Evolutionary conservation across 1,140 invertebrate species (phyloP), one percentile per base, ranked within the genome.

Genomic region (Neuroterus valhalla): DNA sequence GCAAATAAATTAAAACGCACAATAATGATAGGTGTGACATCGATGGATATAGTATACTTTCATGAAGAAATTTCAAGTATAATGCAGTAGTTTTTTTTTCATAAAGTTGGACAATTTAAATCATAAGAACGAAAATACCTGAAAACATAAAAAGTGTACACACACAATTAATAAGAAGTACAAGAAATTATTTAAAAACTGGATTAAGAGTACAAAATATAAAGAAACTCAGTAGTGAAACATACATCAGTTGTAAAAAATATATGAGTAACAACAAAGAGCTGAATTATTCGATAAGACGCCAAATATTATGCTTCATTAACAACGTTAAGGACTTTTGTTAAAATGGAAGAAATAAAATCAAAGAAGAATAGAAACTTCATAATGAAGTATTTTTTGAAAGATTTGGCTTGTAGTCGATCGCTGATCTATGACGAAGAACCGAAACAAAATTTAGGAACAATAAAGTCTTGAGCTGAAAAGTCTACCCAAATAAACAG

Each of bases 1-100:
- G 83, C 83, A 85, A 84, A 86, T 84, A 84, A 87, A 85, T 83
- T 82, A 83, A 84, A 85, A 84, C 80, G 82, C 73, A 84, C 77
- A 83, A 84, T 78, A 76, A 82, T 79, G 78, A 84, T 78, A 66
- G 69, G 77, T 80, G 75, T 81, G 72, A 79, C 68, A 46, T 75
- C 67, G 62, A 76, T 81, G 67, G 68, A 71, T 79, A 45, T 77
- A 38, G 46, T 55, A 67, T 72, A 43, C 42, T 76, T 26, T 52
- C 21, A 52, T 70, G 26, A 69, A 42, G 26, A 48, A 38, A 74
- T 76, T 68, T 52, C n/a, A 38, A 52, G 15, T 45, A 55, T 71
- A 42, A 43, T 70, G 67, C 48, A 26, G 71, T 44, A 66, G 50
- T 71, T 62, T 26, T 62, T 21, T 31, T 6, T 62, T 31, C 14